Evolutionary conservation across 2,113 vertebrate species (phyloP).

Genomic region (Eulacestoma nigropectus): DNA sequence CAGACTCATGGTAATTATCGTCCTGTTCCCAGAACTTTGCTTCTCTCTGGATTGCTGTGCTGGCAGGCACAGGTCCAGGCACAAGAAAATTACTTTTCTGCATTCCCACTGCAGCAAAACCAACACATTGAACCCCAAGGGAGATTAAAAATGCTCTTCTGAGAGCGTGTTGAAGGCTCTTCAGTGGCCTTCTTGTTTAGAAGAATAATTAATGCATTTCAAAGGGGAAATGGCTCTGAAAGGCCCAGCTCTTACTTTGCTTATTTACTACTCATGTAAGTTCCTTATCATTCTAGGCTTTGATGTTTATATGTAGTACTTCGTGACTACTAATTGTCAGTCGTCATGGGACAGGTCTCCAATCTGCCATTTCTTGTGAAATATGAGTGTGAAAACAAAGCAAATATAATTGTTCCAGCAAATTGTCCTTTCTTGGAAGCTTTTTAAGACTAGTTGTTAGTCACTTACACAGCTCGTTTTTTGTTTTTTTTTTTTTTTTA

Average conservation of each 20-base stretch:
- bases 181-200: background rate
- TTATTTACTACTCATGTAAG: background rate
- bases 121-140: background rate
- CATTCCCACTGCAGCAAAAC: background rate
- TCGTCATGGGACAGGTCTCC: background rate
- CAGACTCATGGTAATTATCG: background rate
- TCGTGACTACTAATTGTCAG: background rate
- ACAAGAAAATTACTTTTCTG: background rate
- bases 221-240: background rate
- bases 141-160: background rate
- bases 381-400: background rate
- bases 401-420: background rate
- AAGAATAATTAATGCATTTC: background rate
- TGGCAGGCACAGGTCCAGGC: background rate
- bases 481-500: no score
- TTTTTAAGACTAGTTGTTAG: background rate
- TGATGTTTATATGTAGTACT: background rate
- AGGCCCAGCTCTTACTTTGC: background rate
- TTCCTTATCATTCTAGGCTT: background rate
- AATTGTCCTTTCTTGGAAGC: background rate
- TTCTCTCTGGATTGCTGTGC: background rate
- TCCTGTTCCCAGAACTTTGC: background rate
- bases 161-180: rapidly evolving
- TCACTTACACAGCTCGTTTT: background rate
- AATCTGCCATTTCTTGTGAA: background rate